phyloP scores from a whole-genome alignment of 2,797 vertebrate genomes.

The Phataginus tetradactyla region DNA sequence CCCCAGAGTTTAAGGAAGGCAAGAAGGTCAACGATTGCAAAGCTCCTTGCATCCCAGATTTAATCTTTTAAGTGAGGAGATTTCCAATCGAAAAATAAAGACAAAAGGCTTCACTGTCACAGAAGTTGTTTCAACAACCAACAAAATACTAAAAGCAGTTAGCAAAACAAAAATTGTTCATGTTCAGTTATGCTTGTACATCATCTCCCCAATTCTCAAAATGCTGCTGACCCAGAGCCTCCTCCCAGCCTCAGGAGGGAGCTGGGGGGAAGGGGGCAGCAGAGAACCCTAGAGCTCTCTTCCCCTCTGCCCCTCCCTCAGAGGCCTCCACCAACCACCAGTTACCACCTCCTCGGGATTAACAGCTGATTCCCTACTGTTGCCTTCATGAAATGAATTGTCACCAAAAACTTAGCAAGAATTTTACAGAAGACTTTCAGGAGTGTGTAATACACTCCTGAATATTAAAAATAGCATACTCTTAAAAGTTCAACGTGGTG shows the following conservation, averaged over 20 bases:
- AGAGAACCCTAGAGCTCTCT: background rate
- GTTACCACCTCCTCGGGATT: background rate
- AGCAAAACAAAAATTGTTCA: background rate
- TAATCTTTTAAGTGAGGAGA: background rate
- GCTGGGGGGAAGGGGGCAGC: rapidly evolving
- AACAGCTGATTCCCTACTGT: background rate
- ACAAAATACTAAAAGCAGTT: background rate
- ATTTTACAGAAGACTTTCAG: background rate
- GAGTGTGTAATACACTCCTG: background rate
- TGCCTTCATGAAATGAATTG: background rate
- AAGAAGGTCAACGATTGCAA: background rate
- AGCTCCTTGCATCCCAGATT: background rate
- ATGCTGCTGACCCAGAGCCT: background rate
- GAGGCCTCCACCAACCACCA: background rate
- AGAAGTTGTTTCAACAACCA: conserved; percentile 9
- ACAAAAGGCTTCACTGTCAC: background rate
- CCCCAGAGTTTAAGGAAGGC: background rate
- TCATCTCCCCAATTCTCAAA: background rate
- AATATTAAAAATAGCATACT: background rate
- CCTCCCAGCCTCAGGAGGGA: background rate
- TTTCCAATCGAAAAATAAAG: background rate
- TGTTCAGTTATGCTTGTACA: background rate
- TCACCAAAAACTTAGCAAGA: background rate
- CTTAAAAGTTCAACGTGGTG: background rate
- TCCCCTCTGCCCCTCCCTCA: background rate